A percentile compares a stretch with the other conserved stretches of the same genome.
Conservation (phyloP, 2,797 vertebrate species). For the Pteropus rufus region DNA sequence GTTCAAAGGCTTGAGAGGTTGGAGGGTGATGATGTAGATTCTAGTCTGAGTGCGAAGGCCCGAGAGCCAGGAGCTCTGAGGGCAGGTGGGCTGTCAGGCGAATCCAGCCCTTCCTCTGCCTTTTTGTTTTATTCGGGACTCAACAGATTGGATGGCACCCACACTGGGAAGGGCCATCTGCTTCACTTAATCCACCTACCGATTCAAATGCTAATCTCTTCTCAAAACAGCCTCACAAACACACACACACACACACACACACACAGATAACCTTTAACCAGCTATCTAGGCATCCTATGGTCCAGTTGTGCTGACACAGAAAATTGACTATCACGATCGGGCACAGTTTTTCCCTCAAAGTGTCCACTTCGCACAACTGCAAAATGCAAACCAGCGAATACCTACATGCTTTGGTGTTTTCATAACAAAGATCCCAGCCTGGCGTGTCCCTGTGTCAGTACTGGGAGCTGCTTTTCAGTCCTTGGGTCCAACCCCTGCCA, state of each 20-base stretch:
- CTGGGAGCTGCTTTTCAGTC: neutral
- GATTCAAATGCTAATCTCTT: neutral
- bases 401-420: neutral
- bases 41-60: neutral
- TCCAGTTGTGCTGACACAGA: neutral
- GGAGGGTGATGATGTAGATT: neutral
- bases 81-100: neutral
- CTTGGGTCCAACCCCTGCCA: neutral
- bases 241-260: neutral
- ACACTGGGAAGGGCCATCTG: neutral
- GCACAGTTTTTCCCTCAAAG: neutral
- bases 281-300: neutral
- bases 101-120: neutral
- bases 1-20: neutral
- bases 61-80: neutral
- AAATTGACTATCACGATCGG: neutral
- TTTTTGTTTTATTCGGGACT: neutral
- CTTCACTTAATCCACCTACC: neutral
- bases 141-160: neutral
- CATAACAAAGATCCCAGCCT: rapidly evolving
- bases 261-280: neutral
- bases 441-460: neutral
- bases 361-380: neutral
- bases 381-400: neutral
- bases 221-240: neutral